A percentile compares a stretch with the other conserved stretches of the same genome.
Evolutionary conservation across 2,888 invertebrate genomes (phyloP).

Genomic region (Pristionchus maxplancki): DNA sequence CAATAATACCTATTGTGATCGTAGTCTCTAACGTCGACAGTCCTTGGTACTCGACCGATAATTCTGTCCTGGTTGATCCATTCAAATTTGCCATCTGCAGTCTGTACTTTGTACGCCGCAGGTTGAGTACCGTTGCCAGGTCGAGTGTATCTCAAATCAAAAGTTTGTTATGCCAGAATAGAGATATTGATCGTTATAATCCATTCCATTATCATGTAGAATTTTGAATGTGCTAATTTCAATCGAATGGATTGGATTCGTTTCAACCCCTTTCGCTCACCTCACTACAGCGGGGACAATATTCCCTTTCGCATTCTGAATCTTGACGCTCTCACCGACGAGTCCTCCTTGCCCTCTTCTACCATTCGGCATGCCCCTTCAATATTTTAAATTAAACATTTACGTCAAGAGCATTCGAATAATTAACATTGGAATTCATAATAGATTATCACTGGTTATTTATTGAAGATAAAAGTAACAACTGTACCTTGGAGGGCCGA

Average conservation of each 20-base stretch:
- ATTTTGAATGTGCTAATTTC: too few relatives aligned
- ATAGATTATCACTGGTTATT: too few relatives aligned
- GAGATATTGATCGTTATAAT: too few relatives aligned
- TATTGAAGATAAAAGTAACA: too few relatives aligned
- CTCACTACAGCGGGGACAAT: constrained; percentile 51
- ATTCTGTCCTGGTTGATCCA: constrained; percentile 40
- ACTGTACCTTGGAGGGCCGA: not conserved
- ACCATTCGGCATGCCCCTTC: not conserved
- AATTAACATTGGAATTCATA: not conserved
- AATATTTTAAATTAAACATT: not conserved
- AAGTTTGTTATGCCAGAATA: not conserved
- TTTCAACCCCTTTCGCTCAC: not conserved
- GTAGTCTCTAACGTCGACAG: not conserved
- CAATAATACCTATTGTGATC: constrained; percentile 17
- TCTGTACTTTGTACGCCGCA: constrained; percentile 47
- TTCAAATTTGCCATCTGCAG: constrained; percentile 39
- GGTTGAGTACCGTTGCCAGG: not conserved
- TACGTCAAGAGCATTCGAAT: too few relatives aligned
- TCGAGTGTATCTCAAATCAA: constrained; percentile 15
- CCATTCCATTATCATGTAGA: too few relatives aligned
- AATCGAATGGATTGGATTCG: too few relatives aligned
- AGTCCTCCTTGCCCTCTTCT: constrained; percentile 40
- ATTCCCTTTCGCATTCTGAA: constrained; percentile 53
- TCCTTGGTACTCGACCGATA: constrained; percentile 10
- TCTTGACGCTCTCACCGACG: constrained; percentile 59